phyloP scores from a whole-genome alignment of 2,797 vertebrate species.

The Botia almorhae region DNA sequence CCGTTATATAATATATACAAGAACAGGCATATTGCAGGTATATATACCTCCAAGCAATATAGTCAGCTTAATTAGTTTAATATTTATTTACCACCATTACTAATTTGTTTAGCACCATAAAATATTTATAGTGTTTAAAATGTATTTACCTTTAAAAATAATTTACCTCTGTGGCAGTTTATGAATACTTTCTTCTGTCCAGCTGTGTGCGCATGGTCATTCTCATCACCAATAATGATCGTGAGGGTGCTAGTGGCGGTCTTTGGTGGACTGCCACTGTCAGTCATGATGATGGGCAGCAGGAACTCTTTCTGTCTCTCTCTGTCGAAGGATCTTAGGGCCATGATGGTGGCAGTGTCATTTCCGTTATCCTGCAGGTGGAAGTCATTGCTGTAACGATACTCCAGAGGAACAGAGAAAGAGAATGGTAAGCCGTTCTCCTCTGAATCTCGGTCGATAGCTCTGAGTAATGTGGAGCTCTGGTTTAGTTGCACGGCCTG shows the following conservation, averaged over 20 bases:
- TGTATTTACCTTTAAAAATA: background rate
- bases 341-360: constrained; percentile 83
- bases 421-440: constrained; percentile 86
- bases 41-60: too few species aligned
- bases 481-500: constrained; percentile 82
- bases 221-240: constrained; percentile 85
- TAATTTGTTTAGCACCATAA: background rate
- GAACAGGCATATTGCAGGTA: too few species aligned
- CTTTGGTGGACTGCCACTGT: constrained; percentile 81
- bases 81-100: background rate
- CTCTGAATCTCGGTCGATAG: constrained; percentile 78
- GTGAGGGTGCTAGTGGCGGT: constrained; percentile 82
- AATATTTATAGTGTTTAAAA: background rate
- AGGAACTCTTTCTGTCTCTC: constrained; percentile 84
- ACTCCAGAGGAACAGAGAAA: constrained; percentile 78
- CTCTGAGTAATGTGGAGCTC: constrained; percentile 82
- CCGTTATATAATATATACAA: too few species aligned
- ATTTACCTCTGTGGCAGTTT: constrained; percentile 80
- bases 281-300: constrained; percentile 82
- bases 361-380: constrained; percentile 87
- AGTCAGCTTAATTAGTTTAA: background rate
- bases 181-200: constrained; percentile 84
- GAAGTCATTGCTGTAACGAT: constrained; percentile 83
- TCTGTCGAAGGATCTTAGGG: constrained; percentile 84
- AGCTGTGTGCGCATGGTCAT: constrained; percentile 82